phyloP scores from a whole-genome alignment of 2,113 vertebrate species.

The Callorhinus ursinus region DNA sequence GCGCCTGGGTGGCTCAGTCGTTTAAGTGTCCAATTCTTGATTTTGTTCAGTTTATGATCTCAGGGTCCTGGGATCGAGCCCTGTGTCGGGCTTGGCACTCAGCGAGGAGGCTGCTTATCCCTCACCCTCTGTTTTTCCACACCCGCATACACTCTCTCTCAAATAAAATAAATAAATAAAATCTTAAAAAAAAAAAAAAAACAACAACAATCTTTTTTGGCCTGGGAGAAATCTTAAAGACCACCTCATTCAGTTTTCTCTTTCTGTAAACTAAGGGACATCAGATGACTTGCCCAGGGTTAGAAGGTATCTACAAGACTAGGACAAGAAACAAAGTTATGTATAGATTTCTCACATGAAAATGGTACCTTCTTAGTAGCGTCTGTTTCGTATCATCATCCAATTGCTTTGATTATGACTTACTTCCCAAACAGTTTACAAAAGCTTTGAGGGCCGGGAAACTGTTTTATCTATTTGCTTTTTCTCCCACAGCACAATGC shows the following conservation, averaged over 20 bases:
- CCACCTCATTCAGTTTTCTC: neutral
- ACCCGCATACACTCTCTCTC: neutral
- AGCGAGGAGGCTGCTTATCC: neutral
- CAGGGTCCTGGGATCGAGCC: neutral
- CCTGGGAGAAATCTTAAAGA: constrained; percentile 8
- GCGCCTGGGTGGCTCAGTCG: neutral
- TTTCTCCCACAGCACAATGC: neutral
- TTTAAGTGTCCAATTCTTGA: neutral
- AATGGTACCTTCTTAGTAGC: neutral
- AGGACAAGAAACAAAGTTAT: neutral
- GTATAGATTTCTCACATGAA: neutral
- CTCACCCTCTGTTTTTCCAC: neutral
- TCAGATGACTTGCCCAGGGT: neutral
- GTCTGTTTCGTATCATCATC: neutral
- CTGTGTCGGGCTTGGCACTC: neutral
- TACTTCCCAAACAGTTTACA: neutral
- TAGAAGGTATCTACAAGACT: neutral
- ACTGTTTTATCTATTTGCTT: neutral
- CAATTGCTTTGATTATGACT: neutral
- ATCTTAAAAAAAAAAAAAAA: neutral
- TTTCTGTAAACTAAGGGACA: neutral
- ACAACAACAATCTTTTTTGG: neutral
- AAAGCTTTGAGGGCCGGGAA: neutral
- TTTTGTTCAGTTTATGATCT: neutral
- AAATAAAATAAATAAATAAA: neutral